Evolutionary conservation across 2,888 invertebrate genomes (phyloP), one percentile per base, ranked within the genome.

Genomic region (Theretra japonica): DNA sequence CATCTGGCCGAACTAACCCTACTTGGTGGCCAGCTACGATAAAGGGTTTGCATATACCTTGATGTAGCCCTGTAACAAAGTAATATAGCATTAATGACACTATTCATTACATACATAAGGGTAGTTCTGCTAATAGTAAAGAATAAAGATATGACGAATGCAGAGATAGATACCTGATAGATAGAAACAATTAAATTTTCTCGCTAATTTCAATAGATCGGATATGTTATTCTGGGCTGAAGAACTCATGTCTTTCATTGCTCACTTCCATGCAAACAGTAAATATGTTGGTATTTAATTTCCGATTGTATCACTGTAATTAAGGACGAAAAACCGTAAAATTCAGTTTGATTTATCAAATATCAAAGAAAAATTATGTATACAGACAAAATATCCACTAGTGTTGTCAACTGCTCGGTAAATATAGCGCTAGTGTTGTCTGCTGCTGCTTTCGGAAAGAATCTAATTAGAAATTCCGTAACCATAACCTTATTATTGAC

Each of bases 161-260:
- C 2, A 17, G 19, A 53, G n/a, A 53, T 19, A 53, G 81, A 76
- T 86, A 97, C 98, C 98, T 95, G 97, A 96, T 94, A 98, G 92
- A 92, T 98, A 98, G 92, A 98, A 98, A 95, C 97, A 97, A 94
- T 98, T 98, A 94, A 97, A 98, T 95, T 97, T 97, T 89, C 97
- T 96, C 75, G 98, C 97, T 89, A 98, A 95, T 94, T 96, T 96
- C 86, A 97, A 93, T 85, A 97, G 95, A 82, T 93, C 94, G 69
- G 94, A 94, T 86, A 91, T 89, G 77, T 89, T 91, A 80, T 89
- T 92, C 83, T 90, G 90, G 78, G 88, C 83, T 79, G 88, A 82
- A 77, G 92, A 90, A 90, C 90, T 91, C 94, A 94, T 94, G 80
- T 92, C 90, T 93, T 91, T 94, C 93, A 94, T 94, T 88, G 76